Percentiles rank a stretch among this genome's conserved stretches.
phyloP scores from a whole-genome alignment of 1,140 invertebrate genomes.

The Cyrtorhinus lividipennis region DNA sequence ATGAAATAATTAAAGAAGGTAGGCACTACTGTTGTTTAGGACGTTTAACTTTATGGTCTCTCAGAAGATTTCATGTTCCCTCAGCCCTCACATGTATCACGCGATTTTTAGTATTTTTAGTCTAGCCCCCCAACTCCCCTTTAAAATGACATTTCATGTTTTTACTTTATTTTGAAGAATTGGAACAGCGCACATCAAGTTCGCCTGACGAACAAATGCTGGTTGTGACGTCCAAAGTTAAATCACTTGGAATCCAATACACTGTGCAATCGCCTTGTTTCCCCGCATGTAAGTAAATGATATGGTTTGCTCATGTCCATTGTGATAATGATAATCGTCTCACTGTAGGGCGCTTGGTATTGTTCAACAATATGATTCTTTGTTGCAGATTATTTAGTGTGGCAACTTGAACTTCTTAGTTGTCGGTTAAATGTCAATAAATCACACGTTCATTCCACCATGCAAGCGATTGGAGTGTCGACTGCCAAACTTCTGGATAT shows the following conservation, averaged over 20 bases:
- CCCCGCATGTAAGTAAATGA: slow-evolving; percentile 44
- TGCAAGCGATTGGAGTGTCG: slow-evolving; percentile 51
- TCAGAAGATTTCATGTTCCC: too few species aligned
- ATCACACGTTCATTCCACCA: slow-evolving; percentile 48
- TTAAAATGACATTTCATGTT: too few species aligned
- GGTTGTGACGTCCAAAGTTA: slow-evolving; percentile 56
- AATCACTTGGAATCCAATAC: slow-evolving; percentile 53
- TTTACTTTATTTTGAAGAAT: slow-evolving; percentile 27
- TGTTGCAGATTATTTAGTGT: slow-evolving; percentile 50
- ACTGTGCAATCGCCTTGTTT: slow-evolving; percentile 57
- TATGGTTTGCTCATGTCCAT: too few species aligned
- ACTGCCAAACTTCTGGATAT: slow-evolving; percentile 55
- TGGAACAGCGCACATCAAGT: slow-evolving; percentile 27
- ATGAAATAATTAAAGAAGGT: slow-evolving; percentile 51
- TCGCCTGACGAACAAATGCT: slow-evolving; percentile 45
- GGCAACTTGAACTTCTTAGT: slow-evolving; percentile 55
- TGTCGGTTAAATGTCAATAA: slow-evolving; percentile 50
- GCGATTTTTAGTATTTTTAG: too few species aligned
- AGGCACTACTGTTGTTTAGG: slow-evolving; percentile 23
- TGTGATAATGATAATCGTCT: too few species aligned
- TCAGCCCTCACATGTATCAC: too few species aligned
- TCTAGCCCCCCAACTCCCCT: too few species aligned
- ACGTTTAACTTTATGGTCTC: too few species aligned
- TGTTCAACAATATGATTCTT: not conserved
- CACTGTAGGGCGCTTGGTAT: not conserved